A percentile compares a stretch with the other conserved stretches of the same genome.
Conservation (phyloP, 2,888 invertebrate genomes). For the Nebria brevicollis region DNA sequence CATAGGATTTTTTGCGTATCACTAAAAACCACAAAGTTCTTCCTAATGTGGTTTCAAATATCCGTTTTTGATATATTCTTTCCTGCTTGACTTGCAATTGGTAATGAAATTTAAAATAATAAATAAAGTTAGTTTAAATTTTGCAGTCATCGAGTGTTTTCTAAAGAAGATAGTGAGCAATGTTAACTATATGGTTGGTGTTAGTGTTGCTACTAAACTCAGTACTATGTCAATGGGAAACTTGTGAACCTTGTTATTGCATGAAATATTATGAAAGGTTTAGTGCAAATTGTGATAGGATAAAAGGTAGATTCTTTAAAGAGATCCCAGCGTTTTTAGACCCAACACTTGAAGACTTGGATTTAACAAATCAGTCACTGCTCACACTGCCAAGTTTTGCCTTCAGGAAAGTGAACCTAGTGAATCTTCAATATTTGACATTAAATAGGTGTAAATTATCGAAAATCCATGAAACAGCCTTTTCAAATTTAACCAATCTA, state of each 20-base stretch:
- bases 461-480: not conserved
- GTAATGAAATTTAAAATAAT: too few relatives aligned
- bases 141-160: too few relatives aligned
- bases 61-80: too few relatives aligned
- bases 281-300: not conserved
- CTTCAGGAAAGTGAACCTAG: not conserved
- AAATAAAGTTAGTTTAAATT: too few relatives aligned
- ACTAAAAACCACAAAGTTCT: too few relatives aligned
- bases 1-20: too few relatives aligned
- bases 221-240: not conserved
- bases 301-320: not conserved
- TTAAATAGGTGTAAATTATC: not conserved
- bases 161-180: not conserved
- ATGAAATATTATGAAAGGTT: not conserved
- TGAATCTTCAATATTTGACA: not conserved
- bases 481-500: not conserved
- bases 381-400: not conserved
- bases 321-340: not conserved
- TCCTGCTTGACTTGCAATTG: too few relatives aligned
- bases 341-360: not conserved
- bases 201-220: not conserved
- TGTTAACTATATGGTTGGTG: not conserved
- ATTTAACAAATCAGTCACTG: not conserved
- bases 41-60: too few relatives aligned
- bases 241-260: not conserved